These are phyloP conservation scores for Paramormyrops kingsleyae DNA, from an alignment of 2,113 vertebrate species.

Conservation along the genomic window DNA sequence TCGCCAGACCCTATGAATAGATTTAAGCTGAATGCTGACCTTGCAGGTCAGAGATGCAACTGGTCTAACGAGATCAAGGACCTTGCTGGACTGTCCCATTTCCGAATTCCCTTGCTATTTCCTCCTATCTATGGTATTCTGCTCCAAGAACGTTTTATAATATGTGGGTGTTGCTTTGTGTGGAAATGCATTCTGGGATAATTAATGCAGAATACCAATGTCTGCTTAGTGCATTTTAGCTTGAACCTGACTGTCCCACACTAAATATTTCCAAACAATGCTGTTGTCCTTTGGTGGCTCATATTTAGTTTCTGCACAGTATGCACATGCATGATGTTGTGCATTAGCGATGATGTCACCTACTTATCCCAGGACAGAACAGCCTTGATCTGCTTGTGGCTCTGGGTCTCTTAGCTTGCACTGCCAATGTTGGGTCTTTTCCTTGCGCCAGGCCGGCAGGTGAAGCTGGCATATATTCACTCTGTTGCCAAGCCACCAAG, in stretches of 20 bases:
- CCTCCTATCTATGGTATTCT: neutral
- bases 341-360: neutral
- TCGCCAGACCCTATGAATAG: constrained; percentile 29
- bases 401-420: neutral
- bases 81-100: neutral
- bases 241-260: neutral
- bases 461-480: constrained; percentile 75
- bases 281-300: neutral
- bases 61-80: neutral
- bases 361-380: neutral
- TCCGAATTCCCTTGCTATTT: neutral
- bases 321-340: neutral
- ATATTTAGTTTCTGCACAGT: neutral
- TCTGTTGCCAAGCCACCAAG: constrained; percentile 68
- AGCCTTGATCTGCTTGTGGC: neutral
- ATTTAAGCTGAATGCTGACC: neutral
- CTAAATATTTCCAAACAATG: neutral
- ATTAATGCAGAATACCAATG: neutral
- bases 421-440: neutral
- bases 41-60: neutral
- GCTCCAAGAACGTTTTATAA: neutral
- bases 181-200: neutral
- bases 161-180: neutral
- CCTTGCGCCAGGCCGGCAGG: constrained; percentile 64
- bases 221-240: neutral